phyloP scores from a whole-genome alignment of 1,140 invertebrate genomes.

The Neelides sp. region DNA sequence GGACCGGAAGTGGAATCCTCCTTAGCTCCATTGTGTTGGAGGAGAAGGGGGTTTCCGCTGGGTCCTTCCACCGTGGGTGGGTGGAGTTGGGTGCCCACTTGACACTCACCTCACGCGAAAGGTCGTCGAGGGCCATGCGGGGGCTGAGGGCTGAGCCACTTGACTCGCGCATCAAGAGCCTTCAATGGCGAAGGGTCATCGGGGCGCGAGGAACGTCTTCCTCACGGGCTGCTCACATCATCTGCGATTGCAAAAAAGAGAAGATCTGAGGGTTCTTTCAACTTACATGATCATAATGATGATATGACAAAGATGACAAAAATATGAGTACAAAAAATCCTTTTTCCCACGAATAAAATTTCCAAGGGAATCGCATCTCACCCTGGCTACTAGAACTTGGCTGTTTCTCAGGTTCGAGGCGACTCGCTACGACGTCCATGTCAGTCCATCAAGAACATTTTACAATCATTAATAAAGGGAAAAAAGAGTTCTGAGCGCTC shows the following conservation, averaged over 20 bases:
- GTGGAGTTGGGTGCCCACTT: neutral
- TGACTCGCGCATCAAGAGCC: constrained; percentile 1
- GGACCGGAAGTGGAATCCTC: constrained; percentile 12
- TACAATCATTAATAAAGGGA: constrained; percentile 27
- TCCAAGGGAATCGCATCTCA: constrained; percentile 19
- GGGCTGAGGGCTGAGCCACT: constrained; percentile 6
- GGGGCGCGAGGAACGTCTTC: constrained; percentile 18
- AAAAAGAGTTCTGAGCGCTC: constrained; percentile 15
- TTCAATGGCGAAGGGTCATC: neutral
- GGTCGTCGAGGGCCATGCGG: constrained; percentile 27
- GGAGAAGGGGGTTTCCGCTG: neutral
- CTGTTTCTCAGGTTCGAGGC: constrained; percentile 6
- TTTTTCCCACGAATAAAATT: constrained; percentile 31
- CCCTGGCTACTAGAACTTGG: constrained; percentile 13
- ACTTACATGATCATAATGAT: constrained; percentile 23
- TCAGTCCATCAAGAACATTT: constrained; percentile 26
- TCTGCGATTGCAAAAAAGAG: constrained; percentile 20
- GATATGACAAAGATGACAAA: constrained; percentile 32
- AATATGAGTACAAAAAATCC: constrained; percentile 30
- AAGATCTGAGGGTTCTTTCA: constrained; percentile 18
- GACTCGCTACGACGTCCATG: neutral
- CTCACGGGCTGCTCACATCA: constrained; percentile 16
- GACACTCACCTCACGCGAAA: constrained; percentile 23
- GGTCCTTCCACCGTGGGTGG: no score
- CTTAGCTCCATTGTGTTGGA: neutral